Evolutionary conservation across 1,140 invertebrate species (phyloP).

Genomic region (Fopius arisanus): DNA sequence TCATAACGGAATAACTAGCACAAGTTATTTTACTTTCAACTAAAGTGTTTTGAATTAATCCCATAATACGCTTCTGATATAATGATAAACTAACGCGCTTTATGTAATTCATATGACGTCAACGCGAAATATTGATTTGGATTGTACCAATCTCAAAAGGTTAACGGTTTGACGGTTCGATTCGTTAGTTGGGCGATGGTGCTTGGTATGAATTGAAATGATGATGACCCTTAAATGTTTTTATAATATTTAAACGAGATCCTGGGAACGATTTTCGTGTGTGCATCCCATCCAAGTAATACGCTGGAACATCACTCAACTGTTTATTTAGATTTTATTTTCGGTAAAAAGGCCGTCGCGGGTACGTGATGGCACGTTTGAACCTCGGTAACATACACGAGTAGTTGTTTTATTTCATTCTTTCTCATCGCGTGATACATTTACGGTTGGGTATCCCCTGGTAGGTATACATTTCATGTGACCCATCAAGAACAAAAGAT

Average conservation of each 20-base stretch:
- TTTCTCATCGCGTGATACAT: slow-evolving; percentile 24
- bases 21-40: too few relatives aligned
- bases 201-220: too few relatives aligned
- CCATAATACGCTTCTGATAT: too few relatives aligned
- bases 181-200: background rate
- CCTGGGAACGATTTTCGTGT: slow-evolving; percentile 44
- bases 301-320: slow-evolving; percentile 27
- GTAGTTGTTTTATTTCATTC: slow-evolving; percentile 28
- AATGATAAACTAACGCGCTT: too few relatives aligned
- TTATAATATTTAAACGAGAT: background rate
- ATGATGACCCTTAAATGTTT: background rate
- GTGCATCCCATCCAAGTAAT: slow-evolving; percentile 18
- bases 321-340: slow-evolving; percentile 57
- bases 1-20: too few relatives aligned
- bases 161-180: too few relatives aligned
- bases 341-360: slow-evolving; percentile 46
- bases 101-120: too few relatives aligned
- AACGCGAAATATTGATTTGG: background rate
- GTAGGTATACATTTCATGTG: background rate
- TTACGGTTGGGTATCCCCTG: background rate
- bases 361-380: slow-evolving; percentile 53
- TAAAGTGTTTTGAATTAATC: too few relatives aligned
- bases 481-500: slow-evolving; percentile 13
- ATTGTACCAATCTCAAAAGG: background rate
- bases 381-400: slow-evolving; percentile 30